A percentile compares a stretch with the other conserved stretches of the same genome.
phyloP scores from a whole-genome alignment of 2,797 vertebrate species.

The Pseudocheirus occidentalis region DNA sequence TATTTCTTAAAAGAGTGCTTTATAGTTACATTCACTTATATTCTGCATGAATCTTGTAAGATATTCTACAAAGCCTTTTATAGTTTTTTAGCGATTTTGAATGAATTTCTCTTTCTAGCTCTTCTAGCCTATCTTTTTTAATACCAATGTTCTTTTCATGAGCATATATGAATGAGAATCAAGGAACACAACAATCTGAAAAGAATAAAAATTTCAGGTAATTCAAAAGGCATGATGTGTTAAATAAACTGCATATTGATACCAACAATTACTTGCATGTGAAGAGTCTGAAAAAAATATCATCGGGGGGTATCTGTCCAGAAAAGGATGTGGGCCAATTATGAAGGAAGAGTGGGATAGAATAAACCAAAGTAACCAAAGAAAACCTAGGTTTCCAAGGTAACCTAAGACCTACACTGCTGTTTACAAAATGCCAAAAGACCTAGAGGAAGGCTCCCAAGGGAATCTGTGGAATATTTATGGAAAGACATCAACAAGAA shows the following conservation, averaged over 20 bases:
- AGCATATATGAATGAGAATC: neutral
- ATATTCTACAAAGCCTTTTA: neutral
- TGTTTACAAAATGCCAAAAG: neutral
- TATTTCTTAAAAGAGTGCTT: neutral
- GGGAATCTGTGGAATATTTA: neutral
- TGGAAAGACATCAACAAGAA: neutral
- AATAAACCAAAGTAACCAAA: neutral
- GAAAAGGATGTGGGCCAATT: neutral
- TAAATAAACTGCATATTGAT: neutral
- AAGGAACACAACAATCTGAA: neutral
- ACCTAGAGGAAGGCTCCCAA: neutral
- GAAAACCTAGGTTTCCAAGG: neutral
- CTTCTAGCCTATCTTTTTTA: neutral
- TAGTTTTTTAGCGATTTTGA: neutral
- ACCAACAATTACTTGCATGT: neutral
- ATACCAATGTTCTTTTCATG: neutral
- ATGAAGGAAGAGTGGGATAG: neutral
- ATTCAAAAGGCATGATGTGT: neutral
- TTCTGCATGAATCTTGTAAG: neutral
- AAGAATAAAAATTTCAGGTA: neutral
- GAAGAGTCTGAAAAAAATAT: neutral
- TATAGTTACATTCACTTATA: neutral
- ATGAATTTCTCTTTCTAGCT: neutral
- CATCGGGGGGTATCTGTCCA: neutral
- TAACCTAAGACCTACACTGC: neutral